Conservation (phyloP, 2,113 vertebrate species). For the Macquaria australasica region DNA sequence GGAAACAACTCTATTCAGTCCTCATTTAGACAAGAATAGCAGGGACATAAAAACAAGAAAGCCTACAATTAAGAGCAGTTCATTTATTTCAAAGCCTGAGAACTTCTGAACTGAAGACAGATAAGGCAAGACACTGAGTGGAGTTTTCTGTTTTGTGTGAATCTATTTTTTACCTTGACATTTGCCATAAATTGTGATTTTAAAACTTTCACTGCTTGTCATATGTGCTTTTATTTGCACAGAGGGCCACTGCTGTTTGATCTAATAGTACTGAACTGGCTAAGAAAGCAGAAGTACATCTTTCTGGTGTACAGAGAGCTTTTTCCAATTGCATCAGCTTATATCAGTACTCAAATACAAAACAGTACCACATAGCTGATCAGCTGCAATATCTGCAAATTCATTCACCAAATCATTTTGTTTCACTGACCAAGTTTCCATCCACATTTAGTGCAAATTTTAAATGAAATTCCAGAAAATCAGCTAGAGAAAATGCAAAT, state of each 20-base stretch:
- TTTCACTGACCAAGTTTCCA: neutral
- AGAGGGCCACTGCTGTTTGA: neutral
- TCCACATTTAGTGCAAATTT: neutral
- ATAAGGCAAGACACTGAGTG: neutral
- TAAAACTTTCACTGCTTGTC: neutral
- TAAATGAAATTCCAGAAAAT: neutral
- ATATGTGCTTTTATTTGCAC: constrained; percentile 1
- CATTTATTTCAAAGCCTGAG: constrained; percentile 44
- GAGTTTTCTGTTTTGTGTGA: constrained; percentile 29
- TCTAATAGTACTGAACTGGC: constrained; percentile 15
- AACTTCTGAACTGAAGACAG: constrained; percentile 12
- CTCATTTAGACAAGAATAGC: constrained; percentile 50
- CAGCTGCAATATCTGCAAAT: constrained; percentile 16
- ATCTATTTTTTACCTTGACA: neutral
- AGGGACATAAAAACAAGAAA: constrained; percentile 32
- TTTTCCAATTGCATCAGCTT: neutral
- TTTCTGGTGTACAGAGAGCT: neutral
- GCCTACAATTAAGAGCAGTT: constrained; percentile 51
- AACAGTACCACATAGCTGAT: constrained; percentile 4
- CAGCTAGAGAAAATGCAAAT: neutral
- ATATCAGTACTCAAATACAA: constrained; percentile 20
- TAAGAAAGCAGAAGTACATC: constrained; percentile 2
- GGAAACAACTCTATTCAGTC: constrained; percentile 52
- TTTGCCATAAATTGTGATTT: constrained; percentile 6
- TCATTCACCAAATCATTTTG: neutral